Evolutionary conservation across 2,888 invertebrate species (phyloP).

Genomic region (Ichneumoninae sp.): DNA sequence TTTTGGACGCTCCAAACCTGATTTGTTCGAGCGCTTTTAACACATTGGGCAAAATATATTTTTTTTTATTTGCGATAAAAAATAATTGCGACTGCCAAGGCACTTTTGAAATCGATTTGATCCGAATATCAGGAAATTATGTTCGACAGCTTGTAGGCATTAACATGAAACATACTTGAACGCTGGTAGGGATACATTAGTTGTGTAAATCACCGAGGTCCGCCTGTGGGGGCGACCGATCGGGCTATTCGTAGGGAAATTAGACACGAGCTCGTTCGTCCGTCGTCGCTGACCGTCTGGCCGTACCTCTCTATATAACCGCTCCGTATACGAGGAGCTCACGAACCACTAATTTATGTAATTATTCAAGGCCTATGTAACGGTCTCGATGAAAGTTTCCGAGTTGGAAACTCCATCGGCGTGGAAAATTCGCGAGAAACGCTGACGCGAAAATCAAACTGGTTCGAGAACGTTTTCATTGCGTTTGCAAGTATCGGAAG

Average conservation of each 20-base stretch:
- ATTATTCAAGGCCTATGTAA: constrained; percentile 71
- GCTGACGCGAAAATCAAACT: constrained; percentile 15
- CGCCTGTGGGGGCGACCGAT: constrained; percentile 76
- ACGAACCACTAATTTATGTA: constrained; percentile 77
- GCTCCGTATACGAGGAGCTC: constrained; percentile 62
- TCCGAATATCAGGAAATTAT: constrained; percentile 74
- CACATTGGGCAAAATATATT: neutral
- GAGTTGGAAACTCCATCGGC: neutral
- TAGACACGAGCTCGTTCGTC: constrained; percentile 77
- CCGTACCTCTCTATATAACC: constrained; percentile 45
- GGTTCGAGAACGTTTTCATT: constrained; percentile 8
- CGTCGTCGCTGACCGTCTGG: constrained; percentile 63
- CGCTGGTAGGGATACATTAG: constrained; percentile 71
- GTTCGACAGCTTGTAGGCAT: constrained; percentile 77
- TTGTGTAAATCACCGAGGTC: constrained; percentile 78
- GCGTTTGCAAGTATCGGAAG: constrained; percentile 8
- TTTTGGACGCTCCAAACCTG: no score
- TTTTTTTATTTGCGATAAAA: neutral
- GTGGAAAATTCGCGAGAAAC: constrained; percentile 22
- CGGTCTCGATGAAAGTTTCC: constrained; percentile 46
- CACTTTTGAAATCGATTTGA: neutral
- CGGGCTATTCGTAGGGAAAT: constrained; percentile 80
- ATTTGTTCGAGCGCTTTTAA: no score
- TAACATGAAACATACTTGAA: constrained; percentile 69
- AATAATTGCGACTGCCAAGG: neutral